A percentile compares a stretch with the other conserved stretches of the same genome.
Conservation (phyloP, 2,113 vertebrate genomes). For the Solea senegalensis region DNA sequence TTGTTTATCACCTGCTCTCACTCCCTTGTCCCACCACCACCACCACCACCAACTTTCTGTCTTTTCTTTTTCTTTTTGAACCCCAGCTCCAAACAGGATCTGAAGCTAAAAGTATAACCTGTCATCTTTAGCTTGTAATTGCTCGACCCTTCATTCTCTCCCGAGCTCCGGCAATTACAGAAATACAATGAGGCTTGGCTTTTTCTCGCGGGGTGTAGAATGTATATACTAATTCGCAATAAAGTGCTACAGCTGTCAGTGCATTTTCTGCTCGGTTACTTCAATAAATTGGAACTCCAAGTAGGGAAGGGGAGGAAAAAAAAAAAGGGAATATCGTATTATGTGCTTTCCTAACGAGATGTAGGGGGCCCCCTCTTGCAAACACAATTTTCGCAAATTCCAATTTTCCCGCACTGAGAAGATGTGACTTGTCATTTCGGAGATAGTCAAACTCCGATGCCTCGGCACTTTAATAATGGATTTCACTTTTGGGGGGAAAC, state of each 20-base stretch:
- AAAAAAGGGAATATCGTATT: conserved; percentile 89
- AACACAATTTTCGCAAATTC: conserved; percentile 87
- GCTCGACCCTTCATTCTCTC: conserved; percentile 90
- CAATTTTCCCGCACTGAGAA: conserved; percentile 88
- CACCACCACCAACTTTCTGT: conserved; percentile 29
- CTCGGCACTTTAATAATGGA: conserved; percentile 76
- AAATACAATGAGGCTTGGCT: conserved; percentile 95
- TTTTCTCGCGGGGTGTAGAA: conserved; percentile 90
- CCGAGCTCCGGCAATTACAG: conserved; percentile 93
- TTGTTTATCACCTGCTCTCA: conserved; percentile 43
- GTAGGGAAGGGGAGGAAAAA: conserved; percentile 56
- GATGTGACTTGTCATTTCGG: conserved; percentile 88
- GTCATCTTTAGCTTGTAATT: conserved; percentile 93
- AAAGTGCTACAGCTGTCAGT: conserved; percentile 99
- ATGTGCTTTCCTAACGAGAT: conserved; percentile 84
- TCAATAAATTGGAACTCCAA: conserved; percentile 98
- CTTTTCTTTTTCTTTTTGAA: not conserved
- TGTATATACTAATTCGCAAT: conserved; percentile 99
- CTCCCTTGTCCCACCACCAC: conserved; percentile 14
- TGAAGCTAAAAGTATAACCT: conserved; percentile 88
- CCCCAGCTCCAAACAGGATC: conserved; percentile 79
- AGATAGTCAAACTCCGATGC: conserved; percentile 90
- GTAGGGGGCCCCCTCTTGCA: conserved; percentile 81
- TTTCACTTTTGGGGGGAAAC: conserved; percentile 73
- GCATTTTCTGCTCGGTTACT: conserved; percentile 99